phyloP scores from a whole-genome alignment of 2,888 invertebrate genomes.

The Mesorhabditis spiculigera region DNA sequence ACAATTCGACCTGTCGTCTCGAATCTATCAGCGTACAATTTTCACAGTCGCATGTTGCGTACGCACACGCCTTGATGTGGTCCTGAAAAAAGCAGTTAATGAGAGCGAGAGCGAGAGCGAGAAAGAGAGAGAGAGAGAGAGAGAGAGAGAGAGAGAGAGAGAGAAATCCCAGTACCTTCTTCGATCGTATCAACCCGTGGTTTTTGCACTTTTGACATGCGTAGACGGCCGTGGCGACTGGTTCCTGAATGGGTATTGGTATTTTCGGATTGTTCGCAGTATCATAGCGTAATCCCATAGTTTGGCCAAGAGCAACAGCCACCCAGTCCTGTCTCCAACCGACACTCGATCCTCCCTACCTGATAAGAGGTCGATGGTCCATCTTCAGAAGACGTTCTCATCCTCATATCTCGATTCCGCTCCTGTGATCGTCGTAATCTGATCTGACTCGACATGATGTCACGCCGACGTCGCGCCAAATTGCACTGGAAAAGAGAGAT shows the following conservation, averaged over 20 bases:
- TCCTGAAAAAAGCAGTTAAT: slow-evolving; percentile 2
- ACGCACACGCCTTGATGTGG: not conserved
- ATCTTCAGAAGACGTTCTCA: too few relatives aligned
- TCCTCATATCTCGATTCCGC: not conserved
- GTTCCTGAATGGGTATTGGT: too few relatives aligned
- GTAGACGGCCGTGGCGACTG: slow-evolving; percentile 5
- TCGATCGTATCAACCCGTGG: slow-evolving; percentile 1
- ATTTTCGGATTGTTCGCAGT: too few relatives aligned
- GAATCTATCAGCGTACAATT: not conserved
- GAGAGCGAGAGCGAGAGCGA: not conserved
- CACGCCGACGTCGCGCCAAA: not conserved
- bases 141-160: too few relatives aligned
- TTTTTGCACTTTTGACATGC: slow-evolving; percentile 1
- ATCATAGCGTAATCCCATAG: too few relatives aligned
- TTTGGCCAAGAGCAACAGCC: too few relatives aligned
- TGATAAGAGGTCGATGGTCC: too few relatives aligned
- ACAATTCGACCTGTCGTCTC: not conserved
- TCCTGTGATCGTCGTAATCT: not conserved
- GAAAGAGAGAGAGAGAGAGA: not conserved
- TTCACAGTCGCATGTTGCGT: not conserved
- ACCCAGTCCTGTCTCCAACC: too few relatives aligned
- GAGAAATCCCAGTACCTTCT: not conserved
- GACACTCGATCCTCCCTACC: too few relatives aligned
- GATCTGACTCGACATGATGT: not conserved
- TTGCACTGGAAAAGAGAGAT: not conserved